Evolutionary conservation across 2,113 vertebrate species (phyloP), one percentile per base, ranked within the genome.

Genomic region (Amazona guildingii): DNA sequence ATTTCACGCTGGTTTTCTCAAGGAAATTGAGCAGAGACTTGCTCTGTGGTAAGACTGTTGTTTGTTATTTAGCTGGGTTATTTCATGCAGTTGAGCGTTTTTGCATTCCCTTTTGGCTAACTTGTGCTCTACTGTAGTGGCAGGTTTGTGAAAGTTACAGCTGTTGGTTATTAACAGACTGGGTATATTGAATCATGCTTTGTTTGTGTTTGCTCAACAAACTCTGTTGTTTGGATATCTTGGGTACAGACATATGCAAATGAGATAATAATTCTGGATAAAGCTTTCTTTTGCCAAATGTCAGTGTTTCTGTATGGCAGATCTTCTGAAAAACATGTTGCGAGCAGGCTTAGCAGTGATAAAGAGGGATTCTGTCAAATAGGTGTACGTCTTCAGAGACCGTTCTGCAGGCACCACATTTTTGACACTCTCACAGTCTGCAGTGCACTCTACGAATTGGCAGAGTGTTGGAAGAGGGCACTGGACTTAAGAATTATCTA

Each of bases 11-110:
- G 98, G 98, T 94, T 99, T 99, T 98, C 98, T 99, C 97, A 99
- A 99, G 98, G 99, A 99, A 97, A 98, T 99, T 96, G 99, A 99
- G 97, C 99, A 99, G 95, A 98, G 99, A 83, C 98, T 99, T 83
- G 98, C 98, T 80, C 95, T 99, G 33, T 99, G 99, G 99, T 99
- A 97, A 99, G 99, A 86, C 19, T 18, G 16, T 51, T 78, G 13
- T 19, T 75, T 62, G 44, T 79, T 92, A 49, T 78, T 91, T 95
- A 61, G 31, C 86, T 79, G 51, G 63, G 13, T 79, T 92, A 51
- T 51, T 86, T 80, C 24, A 43, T 37, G 37, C 51, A 37, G 17
- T 57, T 91, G 46, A 62, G 17, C 44, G 3, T 88, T 79, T 95
- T 94, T 68, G 43, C 41, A 29, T 91, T 93, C 20, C 31, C 9